Percentiles rank a stretch among this genome's conserved stretches.
phyloP scores from a whole-genome alignment of 2,888 invertebrate species.

The Eilema griseolum region DNA sequence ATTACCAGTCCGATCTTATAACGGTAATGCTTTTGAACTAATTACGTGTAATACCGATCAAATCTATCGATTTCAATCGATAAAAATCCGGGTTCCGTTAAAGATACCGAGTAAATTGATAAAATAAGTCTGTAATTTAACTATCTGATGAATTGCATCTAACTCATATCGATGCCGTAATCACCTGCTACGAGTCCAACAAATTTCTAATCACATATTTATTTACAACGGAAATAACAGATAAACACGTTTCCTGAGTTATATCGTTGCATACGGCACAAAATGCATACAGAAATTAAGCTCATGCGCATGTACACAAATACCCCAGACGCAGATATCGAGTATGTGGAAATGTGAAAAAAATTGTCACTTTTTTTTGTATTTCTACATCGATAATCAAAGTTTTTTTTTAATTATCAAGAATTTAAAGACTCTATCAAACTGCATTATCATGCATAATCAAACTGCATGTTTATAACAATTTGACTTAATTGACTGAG shows the following conservation, averaged over 20 bases:
- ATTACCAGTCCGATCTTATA: not conserved
- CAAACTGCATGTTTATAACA: too few species aligned
- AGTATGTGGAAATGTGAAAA: too few species aligned
- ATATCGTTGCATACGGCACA: not conserved
- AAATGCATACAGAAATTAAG: not conserved
- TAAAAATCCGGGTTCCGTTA: not conserved
- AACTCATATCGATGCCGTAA: slow-evolving; percentile 9
- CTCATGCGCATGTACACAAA: too few species aligned
- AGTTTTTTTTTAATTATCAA: too few species aligned
- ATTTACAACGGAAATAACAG: slow-evolving; percentile 13
- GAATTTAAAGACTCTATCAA: too few species aligned
- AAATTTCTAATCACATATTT: slow-evolving; percentile 11
- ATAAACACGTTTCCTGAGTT: slow-evolving; percentile 11
- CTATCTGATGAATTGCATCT: slow-evolving; percentile 1
- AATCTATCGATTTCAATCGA: not conserved
- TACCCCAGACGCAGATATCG: too few species aligned
- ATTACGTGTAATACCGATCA: not conserved
- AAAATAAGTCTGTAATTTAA: not conserved
- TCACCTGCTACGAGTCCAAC: slow-evolving; percentile 13
- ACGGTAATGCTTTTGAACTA: not conserved
- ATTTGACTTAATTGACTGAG: too few species aligned
- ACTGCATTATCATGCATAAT: too few species aligned
- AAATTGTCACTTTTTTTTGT: too few species aligned
- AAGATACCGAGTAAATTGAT: not conserved
- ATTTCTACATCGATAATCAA: too few species aligned